phyloP scores from a whole-genome alignment of 1,140 invertebrate genomes.

The Conopomorpha cramerella region DNA sequence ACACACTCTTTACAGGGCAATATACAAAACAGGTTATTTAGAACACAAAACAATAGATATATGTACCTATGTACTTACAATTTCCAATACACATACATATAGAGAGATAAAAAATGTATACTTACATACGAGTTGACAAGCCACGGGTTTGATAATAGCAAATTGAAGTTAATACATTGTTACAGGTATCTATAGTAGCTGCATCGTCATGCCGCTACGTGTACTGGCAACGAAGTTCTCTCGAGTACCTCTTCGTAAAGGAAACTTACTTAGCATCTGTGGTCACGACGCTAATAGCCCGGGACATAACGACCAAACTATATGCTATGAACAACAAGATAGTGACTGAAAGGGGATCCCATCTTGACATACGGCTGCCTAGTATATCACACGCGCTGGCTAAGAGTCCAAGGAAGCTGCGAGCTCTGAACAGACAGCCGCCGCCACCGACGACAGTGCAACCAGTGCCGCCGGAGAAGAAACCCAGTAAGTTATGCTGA shows the following conservation, averaged over 20 bases:
- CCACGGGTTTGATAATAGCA: too few species aligned
- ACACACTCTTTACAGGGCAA: too few species aligned
- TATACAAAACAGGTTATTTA: too few species aligned
- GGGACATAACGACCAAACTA: conserved; percentile 86
- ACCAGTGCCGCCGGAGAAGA: conserved; percentile 43
- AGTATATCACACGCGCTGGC: conserved; percentile 76
- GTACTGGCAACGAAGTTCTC: conserved; percentile 79
- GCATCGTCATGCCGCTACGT: conserved; percentile 81
- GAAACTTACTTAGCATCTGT: conserved; percentile 85
- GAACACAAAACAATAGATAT: too few species aligned
- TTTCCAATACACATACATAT: too few species aligned
- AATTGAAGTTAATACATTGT: too few species aligned
- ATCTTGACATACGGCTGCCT: conserved; percentile 81
- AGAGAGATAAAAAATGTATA: too few species aligned
- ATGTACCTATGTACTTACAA: conserved; percentile 3
- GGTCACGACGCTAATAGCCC: conserved; percentile 77
- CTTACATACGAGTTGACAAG: too few species aligned
- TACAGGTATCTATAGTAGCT: conserved; percentile 86
- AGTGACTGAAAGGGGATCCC: conserved; percentile 66
- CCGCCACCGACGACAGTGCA: conserved; percentile 42
- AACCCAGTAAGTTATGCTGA: conserved; percentile 25
- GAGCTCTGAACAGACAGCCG: conserved; percentile 17
- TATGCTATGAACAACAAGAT: conserved; percentile 87
- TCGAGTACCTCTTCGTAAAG: conserved; percentile 86
- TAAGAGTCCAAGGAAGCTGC: conserved; percentile 61